Evolutionary conservation across 1,140 invertebrate species (phyloP), one percentile per base, ranked within the genome.

Genomic region (Formica exsecta): DNA sequence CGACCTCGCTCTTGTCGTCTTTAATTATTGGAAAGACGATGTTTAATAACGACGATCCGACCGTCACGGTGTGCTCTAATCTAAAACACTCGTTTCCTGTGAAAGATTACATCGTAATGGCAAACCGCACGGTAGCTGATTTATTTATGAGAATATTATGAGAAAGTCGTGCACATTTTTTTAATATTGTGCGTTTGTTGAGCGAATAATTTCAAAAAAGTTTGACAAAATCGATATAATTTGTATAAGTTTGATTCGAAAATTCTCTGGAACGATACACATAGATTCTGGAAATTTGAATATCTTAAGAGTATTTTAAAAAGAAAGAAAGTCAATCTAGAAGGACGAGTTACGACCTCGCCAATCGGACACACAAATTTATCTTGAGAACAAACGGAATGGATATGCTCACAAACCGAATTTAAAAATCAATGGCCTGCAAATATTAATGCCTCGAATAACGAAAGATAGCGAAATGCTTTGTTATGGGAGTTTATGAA

Each of bases 11-110:
- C 87, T 76, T 86, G 90, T 92, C 87, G 80, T 86, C 88, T 83
- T 90, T 93, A 93, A 94, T 94, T 93, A 93, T 94, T 93, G 84
- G 86, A 64, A 91, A 91, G 91, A 81, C 92, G 91, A 92, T 90
- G 91, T 92, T 93, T 94, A 93, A 94, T 94, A 93, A 93, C 84
- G 84, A 73, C 74, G 61, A 59, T 29, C 38, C 16, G 73, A 54
- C 62, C 51, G 54, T 75, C 57, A 62, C 73, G 51, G 25, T 66
- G 48, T 44, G 38, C 70, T 59, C 62, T 90, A 89, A 90, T 87
- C 74, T 59, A 89, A 87, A 89, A 89, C 88, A 85, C 85, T 54
- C 86, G 76, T 84, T 90, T 90, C 66, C 80, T 71, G 88, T 51
- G 80, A 65, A 54, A 64, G 13, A 11, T 44, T 36, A 41, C 44